These are phyloP conservation scores for Lepus oiostolus DNA, from an alignment of 2,797 vertebrate genomes.

Conservation along the genomic window DNA sequence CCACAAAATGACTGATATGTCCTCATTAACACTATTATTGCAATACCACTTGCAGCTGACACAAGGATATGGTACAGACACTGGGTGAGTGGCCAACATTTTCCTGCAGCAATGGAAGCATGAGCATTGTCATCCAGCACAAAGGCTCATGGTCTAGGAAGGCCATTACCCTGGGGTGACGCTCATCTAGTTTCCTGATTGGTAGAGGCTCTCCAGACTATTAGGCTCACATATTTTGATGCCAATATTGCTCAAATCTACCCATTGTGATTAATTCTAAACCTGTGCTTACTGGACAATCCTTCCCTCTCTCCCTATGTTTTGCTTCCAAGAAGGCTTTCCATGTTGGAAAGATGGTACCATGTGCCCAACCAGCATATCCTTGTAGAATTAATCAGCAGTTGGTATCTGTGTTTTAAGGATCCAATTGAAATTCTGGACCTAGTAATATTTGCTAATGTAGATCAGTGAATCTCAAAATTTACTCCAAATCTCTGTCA, in stretches of 20 bases:
- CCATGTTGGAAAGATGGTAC: not conserved
- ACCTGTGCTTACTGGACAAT: not conserved
- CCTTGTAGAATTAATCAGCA: not conserved
- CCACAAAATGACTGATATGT: not conserved
- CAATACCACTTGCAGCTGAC: not conserved
- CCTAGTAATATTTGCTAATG: not conserved
- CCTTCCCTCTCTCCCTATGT: not conserved
- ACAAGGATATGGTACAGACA: not conserved
- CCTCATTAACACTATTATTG: not conserved
- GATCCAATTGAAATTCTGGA: not conserved
- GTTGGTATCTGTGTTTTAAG: not conserved
- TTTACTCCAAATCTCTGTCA: not conserved
- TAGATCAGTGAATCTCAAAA: conserved; percentile 5
- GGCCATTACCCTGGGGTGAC: not conserved
- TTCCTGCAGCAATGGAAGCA: not conserved
- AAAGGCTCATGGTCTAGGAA: not conserved
- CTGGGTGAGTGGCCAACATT: not conserved
- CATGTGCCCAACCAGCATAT: not conserved
- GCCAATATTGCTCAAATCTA: not conserved
- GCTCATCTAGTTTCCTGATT: not conserved
- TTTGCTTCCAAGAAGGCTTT: not conserved
- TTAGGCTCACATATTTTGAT: not conserved
- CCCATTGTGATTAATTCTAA: not conserved
- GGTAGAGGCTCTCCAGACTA: not conserved
- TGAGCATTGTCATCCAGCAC: not conserved